Evolutionary conservation across 2,797 vertebrate species (phyloP).

Genomic region (Carapus acus): DNA sequence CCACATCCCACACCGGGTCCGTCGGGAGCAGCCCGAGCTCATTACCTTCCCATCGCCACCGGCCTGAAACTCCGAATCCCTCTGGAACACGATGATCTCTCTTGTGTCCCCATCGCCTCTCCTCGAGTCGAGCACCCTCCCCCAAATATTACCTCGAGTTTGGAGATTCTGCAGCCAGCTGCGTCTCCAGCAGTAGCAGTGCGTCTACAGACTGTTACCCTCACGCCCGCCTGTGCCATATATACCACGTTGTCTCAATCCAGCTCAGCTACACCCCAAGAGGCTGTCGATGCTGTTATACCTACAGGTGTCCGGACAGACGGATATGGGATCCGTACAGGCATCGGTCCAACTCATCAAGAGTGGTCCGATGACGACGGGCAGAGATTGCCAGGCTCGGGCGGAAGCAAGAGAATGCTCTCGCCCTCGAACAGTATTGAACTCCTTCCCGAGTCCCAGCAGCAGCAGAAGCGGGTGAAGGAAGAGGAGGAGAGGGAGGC

Average conservation of each 20-base stretch:
- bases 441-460: conserved; percentile 78
- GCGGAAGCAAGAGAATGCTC: conserved; percentile 88
- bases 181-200: conserved; percentile 82
- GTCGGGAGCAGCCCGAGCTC: conserved; percentile 80
- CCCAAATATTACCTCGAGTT: conserved; percentile 67
- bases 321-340: conserved; percentile 68
- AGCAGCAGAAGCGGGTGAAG: conserved; percentile 92
- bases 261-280: conserved; percentile 72
- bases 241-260: conserved; percentile 91
- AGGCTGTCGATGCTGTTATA: conserved; percentile 61
- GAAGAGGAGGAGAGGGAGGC: conserved; percentile 78
- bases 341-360: conserved; percentile 58
- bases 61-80: conserved; percentile 84
- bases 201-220: conserved; percentile 84
- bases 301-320: conserved; percentile 66
- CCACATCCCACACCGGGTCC: conserved; percentile 66
- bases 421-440: conserved; percentile 91
- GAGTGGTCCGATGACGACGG: conserved; percentile 65
- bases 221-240: conserved; percentile 81
- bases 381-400: conserved; percentile 67
- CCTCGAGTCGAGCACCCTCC: conserved; percentile 34
- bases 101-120: conserved; percentile 38
- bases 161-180: conserved; percentile 69
- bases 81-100: conserved; percentile 26
- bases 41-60: conserved; percentile 82